Percentiles rank a stretch among this genome's conserved stretches.
These are phyloP conservation scores for Girardinichthys multiradiatus DNA, from an alignment of 2,113 vertebrate species.

Conservation along the genomic window DNA sequence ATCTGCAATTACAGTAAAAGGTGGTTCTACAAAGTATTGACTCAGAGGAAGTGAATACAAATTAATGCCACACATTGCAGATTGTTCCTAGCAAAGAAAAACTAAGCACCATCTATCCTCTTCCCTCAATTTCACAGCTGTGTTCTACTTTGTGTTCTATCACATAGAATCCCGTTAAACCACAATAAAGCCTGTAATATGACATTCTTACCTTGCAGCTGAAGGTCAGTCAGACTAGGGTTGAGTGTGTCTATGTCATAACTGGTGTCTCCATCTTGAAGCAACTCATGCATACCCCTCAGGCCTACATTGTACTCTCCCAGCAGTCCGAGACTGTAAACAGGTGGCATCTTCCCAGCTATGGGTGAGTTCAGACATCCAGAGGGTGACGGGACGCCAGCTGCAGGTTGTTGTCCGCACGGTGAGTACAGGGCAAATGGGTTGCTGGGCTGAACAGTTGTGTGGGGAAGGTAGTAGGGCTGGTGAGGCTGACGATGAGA, in stretches of 20 bases:
- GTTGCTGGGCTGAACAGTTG: slow-evolving; percentile 63
- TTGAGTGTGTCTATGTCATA: slow-evolving; percentile 92
- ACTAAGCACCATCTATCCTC: too few species aligned
- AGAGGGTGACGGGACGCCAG: slow-evolving; percentile 63
- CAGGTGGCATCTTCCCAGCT: slow-evolving; percentile 83
- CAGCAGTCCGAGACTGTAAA: slow-evolving; percentile 76
- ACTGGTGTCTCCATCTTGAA: slow-evolving; percentile 86
- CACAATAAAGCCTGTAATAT: too few species aligned
- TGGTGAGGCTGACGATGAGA: slow-evolving; percentile 57
- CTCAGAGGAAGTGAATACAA: too few species aligned
- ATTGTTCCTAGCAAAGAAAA: too few species aligned
- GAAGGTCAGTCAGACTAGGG: slow-evolving; percentile 93
- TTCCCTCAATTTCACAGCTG: too few species aligned
- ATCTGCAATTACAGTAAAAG: too few species aligned
- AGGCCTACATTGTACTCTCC: slow-evolving; percentile 72
- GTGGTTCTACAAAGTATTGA: too few species aligned
- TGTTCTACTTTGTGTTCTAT: too few species aligned
- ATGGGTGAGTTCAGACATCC: slow-evolving; percentile 76
- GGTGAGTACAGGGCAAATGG: slow-evolving; percentile 78
- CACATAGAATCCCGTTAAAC: too few species aligned
- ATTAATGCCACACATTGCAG: too few species aligned
- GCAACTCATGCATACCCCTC: slow-evolving; percentile 83
- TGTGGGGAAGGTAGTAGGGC: slow-evolving; percentile 45
- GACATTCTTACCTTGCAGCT: slow-evolving; percentile 84
- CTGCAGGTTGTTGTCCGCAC: slow-evolving; percentile 73